Evolutionary conservation across 2,888 invertebrate genomes (phyloP), one percentile per base, ranked within the genome.

Genomic region (Pherbina coryleti): DNA sequence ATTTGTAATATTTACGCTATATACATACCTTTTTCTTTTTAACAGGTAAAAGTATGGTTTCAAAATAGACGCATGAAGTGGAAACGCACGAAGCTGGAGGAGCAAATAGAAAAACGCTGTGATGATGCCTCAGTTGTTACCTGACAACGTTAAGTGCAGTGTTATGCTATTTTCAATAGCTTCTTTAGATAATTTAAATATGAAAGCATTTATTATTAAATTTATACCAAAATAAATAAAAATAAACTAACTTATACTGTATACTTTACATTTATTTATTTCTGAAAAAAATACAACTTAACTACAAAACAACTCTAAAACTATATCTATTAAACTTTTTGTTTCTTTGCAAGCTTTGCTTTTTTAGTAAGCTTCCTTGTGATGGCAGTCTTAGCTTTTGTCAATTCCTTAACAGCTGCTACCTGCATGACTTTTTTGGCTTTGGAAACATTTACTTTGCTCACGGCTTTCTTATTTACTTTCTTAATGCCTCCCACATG

Each of bases 1-100:
- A 9, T n/a, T n/a, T n/a, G n/a, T 22, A 57, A 57, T 4, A 9
- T 28, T 1, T 5, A n/a, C n/a, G n/a, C n/a, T n/a, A n/a, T n/a
- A n/a, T n/a, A n/a, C n/a, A n/a, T n/a, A n/a, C 9, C 34, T 64
- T 34, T 31, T 28, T 57, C 57, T 17, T 19, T 4, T 51, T 53
- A 86, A 62, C 86, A 95, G 94, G 94, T 95, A 1, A 95, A 95
- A 90, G 95, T 95, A 17, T 95, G 95, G 96, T 96, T 96, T 86
- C 96, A 96, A 90, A 96, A 96, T 86, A 91, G 95, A 75, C 91
- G 96, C 78, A 96, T 96, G 96, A 96, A 96, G 85, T 95, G 94
- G 93, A 96, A 96, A 88, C 91, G 95, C 79, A 92, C 93, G 22
- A 94, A 93, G 86, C 90, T 92, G 77, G 92, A 92, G 34, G 78